Evolutionary conservation across 1,140 invertebrate species (phyloP).

Genomic region (Agrilus planipennis): DNA sequence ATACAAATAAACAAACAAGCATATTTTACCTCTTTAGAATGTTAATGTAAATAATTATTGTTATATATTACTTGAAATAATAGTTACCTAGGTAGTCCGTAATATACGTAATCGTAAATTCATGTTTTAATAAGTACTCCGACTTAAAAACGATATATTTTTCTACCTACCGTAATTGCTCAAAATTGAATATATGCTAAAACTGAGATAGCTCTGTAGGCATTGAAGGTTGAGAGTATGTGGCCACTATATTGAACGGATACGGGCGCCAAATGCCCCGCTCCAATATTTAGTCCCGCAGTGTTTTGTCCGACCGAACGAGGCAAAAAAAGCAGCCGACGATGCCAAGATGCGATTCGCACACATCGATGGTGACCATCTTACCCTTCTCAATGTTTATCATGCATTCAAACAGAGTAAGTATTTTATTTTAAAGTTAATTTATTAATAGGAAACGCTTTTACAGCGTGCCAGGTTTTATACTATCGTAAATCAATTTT

Average conservation of each 20-base stretch:
- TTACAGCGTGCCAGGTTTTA: no score
- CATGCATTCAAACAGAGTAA: conserved; percentile 99
- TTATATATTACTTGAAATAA: no score
- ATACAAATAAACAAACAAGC: no score
- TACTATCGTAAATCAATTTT: no score
- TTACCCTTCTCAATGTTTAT: conserved; percentile 89
- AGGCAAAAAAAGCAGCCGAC: conserved; percentile 97
- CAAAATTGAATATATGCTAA: conserved; percentile 24
- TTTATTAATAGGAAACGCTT: no score
- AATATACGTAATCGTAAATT: no score
- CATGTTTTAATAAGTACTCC: no score
- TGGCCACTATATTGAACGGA: conserved; percentile 45
- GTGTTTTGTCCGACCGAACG: conserved; percentile 98
- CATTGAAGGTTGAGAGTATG: conserved; percentile 32
- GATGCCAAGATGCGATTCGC: conserved; percentile 99
- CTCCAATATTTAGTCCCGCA: conserved; percentile 80
- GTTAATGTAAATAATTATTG: no score
- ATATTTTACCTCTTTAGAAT: no score
- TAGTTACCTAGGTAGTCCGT: no score
- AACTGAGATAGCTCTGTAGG: conserved; percentile 40
- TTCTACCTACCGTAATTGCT: no score
- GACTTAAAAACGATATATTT: no score
- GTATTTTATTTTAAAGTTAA: conserved; percentile 34
- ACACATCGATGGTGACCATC: conserved; percentile 98
- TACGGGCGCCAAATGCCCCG: conserved; percentile 40